Evolutionary conservation across 2,888 invertebrate species (phyloP), one percentile per base, ranked within the genome.

Genomic region (Lithophane semibrunnea): DNA sequence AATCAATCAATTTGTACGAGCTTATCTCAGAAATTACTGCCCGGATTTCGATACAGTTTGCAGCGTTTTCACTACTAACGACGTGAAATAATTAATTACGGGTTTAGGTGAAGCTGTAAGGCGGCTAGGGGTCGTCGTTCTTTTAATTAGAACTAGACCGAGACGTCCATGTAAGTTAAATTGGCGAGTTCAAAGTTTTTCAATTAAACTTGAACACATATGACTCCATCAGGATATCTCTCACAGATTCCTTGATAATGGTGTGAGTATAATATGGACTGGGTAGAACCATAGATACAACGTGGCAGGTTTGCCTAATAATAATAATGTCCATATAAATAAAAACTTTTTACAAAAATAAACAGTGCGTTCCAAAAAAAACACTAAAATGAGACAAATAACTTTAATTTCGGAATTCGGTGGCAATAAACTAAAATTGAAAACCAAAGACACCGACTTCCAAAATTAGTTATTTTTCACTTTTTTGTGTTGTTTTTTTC

Each of bases 131-230:
- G 9, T 60, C 3, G 5, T 63, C 5, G 5, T 73, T 58, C 0
- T 60, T 73, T 60, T 71, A 74, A 78, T 74, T 74, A 83, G 16
- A 79, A 63, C 71, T 77, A 66, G 16, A 44, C 16, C 12, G 5
- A 71, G 24, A 67, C 29, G 37, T 13, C 47, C n/a, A 44, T 61
- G 37, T 63, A 75, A 80, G 66, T 77, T 71, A 56, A 54, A 82
- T 60, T 71, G 77, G 58, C 29, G 58, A 54, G 73, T 56, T 70
- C 13, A 49, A 82, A 78, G 74, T 84, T 77, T 81, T 81, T 73
- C 47, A 82, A 84, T 84, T 84, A 77, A 81, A 84, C 69, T 84
- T 79, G 44, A 52, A 61, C 60, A 52, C 49, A 70, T 37, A 71
- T 64, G 56, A 54, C 52, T 18, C 42, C 61, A 58, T 61, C 42